A percentile compares a stretch with the other conserved stretches of the same genome.
Conservation (phyloP, 2,113 vertebrate genomes). For the Rhinolophus sinicus region DNA sequence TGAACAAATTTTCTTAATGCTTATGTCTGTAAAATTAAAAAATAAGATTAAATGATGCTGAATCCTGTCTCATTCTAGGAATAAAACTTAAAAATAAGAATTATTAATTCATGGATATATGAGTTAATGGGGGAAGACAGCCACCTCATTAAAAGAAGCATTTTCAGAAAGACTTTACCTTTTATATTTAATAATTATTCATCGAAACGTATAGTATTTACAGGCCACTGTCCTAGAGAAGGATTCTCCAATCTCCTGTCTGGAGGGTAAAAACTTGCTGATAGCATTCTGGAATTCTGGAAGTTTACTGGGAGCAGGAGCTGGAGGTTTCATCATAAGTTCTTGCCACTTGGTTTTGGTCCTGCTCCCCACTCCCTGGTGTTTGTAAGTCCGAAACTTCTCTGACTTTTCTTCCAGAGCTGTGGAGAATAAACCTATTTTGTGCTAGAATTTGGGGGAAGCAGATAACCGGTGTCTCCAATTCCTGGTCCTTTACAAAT, state of each 20-base stretch:
- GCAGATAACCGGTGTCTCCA: neutral
- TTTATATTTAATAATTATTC: conserved; percentile 28
- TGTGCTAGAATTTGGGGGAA: neutral
- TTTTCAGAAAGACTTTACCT: neutral
- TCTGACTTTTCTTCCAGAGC: neutral
- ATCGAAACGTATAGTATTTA: neutral
- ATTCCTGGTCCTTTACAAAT: neutral
- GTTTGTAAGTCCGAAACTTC: neutral
- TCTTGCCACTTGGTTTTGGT: neutral
- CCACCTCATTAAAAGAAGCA: conserved; percentile 3
- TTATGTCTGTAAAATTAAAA: conserved; percentile 2
- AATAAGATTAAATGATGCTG: conserved; percentile 3
- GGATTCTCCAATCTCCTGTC: neutral
- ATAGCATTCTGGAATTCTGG: neutral
- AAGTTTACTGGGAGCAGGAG: neutral
- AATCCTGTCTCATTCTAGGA: neutral
- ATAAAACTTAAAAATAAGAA: neutral
- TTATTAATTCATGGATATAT: neutral
- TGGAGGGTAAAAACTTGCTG: neutral
- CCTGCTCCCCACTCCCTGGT: neutral
- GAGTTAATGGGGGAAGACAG: neutral
- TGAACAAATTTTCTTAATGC: conserved; percentile 32
- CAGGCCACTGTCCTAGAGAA: neutral
- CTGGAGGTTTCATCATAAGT: neutral
- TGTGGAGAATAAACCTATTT: neutral